A percentile compares a stretch with the other conserved stretches of the same genome.
phyloP scores from a whole-genome alignment of 2,113 vertebrate species.

The Dendropsophus ebraccatus region DNA sequence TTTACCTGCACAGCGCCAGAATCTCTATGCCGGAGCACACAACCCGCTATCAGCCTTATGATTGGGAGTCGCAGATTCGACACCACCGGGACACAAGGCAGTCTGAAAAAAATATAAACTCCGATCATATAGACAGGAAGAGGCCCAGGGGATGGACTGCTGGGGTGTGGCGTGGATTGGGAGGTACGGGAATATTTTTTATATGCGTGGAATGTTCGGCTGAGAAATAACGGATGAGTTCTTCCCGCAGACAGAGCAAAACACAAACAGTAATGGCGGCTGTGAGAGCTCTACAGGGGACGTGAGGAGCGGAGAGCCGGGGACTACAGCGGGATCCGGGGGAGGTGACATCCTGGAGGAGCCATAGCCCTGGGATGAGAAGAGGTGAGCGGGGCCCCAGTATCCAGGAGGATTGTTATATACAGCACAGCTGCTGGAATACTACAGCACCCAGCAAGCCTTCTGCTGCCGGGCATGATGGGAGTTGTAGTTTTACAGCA shows the following conservation, averaged over 20 bases:
- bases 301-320: background rate
- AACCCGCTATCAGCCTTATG: background rate
- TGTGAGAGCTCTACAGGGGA: background rate
- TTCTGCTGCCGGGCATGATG: too few species aligned
- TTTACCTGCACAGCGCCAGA: background rate
- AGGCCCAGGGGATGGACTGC: fast-evolving
- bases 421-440: too few species aligned
- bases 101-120: background rate
- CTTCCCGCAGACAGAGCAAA: slow-evolving; percentile 5
- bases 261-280: slow-evolving; percentile 55
- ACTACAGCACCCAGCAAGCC: too few species aligned
- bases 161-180: background rate
- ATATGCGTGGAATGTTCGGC: slow-evolving; percentile 3
- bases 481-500: too few species aligned
- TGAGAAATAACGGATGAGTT: background rate
- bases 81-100: background rate
- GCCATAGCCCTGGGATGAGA: slow-evolving; percentile 13
- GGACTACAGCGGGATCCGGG: background rate
- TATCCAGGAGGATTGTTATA: too few species aligned
- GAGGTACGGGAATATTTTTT: background rate
- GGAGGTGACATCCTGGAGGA: background rate
- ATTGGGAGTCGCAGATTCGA: slow-evolving; percentile 29
- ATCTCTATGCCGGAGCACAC: background rate
- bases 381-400: background rate
- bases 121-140: background rate